A percentile compares a stretch with the other conserved stretches of the same genome.
Evolutionary conservation across 2,113 vertebrate genomes (phyloP).

Genomic region (Myocastor coypus): DNA sequence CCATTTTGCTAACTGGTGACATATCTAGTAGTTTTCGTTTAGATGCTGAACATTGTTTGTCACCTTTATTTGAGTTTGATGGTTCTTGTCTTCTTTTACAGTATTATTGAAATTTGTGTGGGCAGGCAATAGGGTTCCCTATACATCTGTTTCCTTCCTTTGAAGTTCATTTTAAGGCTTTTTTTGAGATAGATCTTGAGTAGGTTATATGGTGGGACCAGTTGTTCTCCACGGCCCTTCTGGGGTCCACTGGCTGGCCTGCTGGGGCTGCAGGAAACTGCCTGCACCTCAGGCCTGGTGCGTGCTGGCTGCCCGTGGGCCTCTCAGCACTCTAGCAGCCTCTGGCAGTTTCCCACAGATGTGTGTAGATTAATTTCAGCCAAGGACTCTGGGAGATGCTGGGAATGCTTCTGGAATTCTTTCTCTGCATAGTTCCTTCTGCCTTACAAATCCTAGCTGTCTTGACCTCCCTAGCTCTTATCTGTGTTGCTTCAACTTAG

Average conservation of each 20-base stretch:
- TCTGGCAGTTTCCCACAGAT: neutral
- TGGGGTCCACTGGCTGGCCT: fast-evolving
- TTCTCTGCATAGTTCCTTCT: neutral
- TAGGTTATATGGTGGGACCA: fast-evolving
- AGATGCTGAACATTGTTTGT: neutral
- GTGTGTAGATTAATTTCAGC: too few species aligned
- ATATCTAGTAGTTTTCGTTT: neutral
- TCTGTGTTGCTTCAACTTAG: neutral
- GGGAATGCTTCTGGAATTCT: neutral
- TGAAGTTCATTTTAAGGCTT: neutral
- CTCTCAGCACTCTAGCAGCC: neutral
- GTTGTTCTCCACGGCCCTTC: neutral
- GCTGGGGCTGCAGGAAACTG: neutral
- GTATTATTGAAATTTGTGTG: neutral
- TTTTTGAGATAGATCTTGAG: neutral
- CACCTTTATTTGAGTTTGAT: neutral
- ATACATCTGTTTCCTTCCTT: neutral
- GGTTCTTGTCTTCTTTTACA: neutral
- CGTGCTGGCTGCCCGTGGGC: neutral
- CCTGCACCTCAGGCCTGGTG: neutral
- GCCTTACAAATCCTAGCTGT: neutral
- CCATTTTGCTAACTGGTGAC: neutral
- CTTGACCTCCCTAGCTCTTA: neutral
- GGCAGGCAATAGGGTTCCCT: too few species aligned
- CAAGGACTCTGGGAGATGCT: neutral